Base-by-base conservation (phyloP, 2,888 invertebrate genomes). In the Drymonia ruficornis region DNA sequence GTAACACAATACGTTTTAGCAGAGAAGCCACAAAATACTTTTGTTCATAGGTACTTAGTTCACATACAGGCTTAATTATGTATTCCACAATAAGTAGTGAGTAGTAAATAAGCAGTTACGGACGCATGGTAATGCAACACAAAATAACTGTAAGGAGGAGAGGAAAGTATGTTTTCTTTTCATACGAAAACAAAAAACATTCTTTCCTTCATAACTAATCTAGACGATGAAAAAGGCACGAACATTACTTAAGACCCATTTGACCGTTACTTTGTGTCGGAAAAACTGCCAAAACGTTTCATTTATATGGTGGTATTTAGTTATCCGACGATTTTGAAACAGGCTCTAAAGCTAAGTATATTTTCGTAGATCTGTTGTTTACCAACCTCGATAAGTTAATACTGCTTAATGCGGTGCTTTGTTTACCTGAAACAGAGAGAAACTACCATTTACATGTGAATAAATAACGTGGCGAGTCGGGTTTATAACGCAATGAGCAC, bases 341-440 rank as follows among this genome's bases (percentile, higher is more conserved):
- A 23, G 23, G 23, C 7, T 36, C 7, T 36, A 36, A 36, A 13
- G 31, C 31, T 31, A 9, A 1, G 36, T 36, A n/a, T n/a, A 11
- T n/a, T n/a, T 36, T 36, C 0, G 13, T 13, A 36, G 34, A 36
- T 36, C 5, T 36, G n/a, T 55, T 64, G 55, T 68, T 63, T 65
- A 76, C 74, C 57, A 61, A 65, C 71, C 74, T 74, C 65, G 46
- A 58, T 55, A 51, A 56, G 50, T 29, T 50, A 59, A 61, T 62
- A 62, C 47, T 56, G 61, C 61, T 57, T 56, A 55, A 42, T 47
- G 53, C 62, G 62, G 56, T 56, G 59, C 55, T 63, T 74, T 82
- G 78, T 83, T 86, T 89, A 89, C 89, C 87, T 89, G 87, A 56
- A 85, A 86, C 70, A 78, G 71, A 76, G 60, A 75, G 72, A 78